Conservation (phyloP, 2,888 invertebrate species). For the Oligia fasciuncula region DNA sequence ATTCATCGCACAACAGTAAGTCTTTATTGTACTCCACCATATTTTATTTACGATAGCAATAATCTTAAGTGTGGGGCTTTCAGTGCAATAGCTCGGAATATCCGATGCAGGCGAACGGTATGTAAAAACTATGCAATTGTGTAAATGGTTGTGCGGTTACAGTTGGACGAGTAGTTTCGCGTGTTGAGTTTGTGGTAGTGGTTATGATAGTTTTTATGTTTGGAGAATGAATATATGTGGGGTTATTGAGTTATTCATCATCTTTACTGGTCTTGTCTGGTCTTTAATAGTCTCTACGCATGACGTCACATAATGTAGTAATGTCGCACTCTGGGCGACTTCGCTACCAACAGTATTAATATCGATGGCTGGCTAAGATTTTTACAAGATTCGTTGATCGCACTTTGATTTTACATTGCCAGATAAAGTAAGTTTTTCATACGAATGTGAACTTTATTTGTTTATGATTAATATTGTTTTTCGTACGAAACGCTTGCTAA, state of each 20-base stretch:
- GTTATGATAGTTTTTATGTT: background rate
- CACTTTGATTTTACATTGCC: background rate
- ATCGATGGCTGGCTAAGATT: background rate
- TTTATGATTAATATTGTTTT: background rate
- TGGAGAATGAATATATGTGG: background rate
- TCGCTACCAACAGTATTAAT: background rate
- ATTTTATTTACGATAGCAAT: constrained; percentile 62
- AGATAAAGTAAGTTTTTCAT: background rate
- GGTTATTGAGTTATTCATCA: background rate
- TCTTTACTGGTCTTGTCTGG: too few relatives aligned
- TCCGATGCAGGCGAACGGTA: constrained; percentile 25
- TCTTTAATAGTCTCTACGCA: too few relatives aligned
- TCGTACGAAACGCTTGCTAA: background rate
- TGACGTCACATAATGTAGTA: background rate
- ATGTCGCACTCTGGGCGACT: too few relatives aligned
- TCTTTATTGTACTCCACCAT: constrained; percentile 37
- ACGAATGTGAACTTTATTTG: background rate
- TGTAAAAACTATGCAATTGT: constrained; percentile 62
- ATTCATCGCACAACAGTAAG: constrained; percentile 46
- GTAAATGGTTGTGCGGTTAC: constrained; percentile 29
- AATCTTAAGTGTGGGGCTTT: constrained; percentile 59
- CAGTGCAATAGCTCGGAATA: constrained; percentile 54
- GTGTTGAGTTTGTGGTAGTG: constrained; percentile 11
- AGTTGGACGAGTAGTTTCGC: constrained; percentile 6
- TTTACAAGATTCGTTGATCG: background rate